Conservation (phyloP, 2,113 vertebrate genomes). For the Aldabrachelys gigantea region DNA sequence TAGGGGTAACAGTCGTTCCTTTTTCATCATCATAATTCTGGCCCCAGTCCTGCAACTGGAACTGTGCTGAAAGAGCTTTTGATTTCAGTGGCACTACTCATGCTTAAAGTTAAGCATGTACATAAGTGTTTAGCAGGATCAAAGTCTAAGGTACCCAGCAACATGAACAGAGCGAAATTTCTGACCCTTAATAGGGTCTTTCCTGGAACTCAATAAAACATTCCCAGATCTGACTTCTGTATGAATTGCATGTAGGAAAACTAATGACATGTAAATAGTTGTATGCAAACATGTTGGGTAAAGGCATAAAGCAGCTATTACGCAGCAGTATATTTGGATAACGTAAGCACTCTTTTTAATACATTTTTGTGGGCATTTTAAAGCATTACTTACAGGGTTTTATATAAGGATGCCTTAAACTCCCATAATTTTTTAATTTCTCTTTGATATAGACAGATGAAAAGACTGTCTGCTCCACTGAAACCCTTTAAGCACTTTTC, state of each 20-base stretch:
- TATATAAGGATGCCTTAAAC: background rate
- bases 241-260: rapidly evolving
- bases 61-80: background rate
- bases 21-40: background rate
- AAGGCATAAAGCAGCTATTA: rapidly evolving
- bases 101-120: background rate
- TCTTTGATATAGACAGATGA: background rate
- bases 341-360: rapidly evolving
- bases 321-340: rapidly evolving
- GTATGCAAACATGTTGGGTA: rapidly evolving
- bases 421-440: background rate
- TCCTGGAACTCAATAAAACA: rapidly evolving
- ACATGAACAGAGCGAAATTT: background rate
- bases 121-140: background rate
- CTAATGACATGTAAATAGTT: rapidly evolving
- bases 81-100: background rate
- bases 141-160: background rate
- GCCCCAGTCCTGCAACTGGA: background rate
- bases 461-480: constrained; percentile 19
- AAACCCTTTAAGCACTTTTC: constrained; percentile 57
- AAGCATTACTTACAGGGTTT: background rate
- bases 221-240: rapidly evolving
- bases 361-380: background rate
- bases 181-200: rapidly evolving
- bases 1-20: background rate